Evolutionary conservation across 2,113 vertebrate species (phyloP).

Genomic region (Diphyllodes magnificus): DNA sequence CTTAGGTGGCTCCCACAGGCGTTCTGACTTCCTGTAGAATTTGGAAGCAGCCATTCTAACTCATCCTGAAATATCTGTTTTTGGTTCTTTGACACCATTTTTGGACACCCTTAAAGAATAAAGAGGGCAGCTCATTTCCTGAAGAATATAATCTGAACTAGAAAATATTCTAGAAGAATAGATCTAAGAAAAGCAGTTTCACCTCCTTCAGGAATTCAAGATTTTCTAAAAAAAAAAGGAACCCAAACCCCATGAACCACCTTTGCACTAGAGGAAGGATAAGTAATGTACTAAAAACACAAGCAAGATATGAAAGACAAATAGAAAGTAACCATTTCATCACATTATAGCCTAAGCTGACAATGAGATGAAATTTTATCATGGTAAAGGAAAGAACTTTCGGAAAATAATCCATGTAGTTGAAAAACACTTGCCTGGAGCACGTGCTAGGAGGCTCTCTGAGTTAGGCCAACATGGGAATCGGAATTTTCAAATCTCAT

Average conservation of each 20-base stretch:
- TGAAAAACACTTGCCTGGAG: neutral
- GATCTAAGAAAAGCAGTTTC: neutral
- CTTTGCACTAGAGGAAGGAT: neutral
- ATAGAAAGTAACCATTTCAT: neutral
- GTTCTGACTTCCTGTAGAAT: slow-evolving; percentile 54
- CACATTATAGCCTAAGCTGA: neutral
- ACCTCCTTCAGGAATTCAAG: neutral
- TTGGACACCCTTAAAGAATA: slow-evolving; percentile 63
- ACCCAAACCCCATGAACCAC: neutral
- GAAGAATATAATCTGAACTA: neutral
- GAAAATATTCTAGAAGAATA: neutral
- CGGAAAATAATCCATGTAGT: neutral
- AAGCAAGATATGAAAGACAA: slow-evolving; percentile 2
- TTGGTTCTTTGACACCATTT: slow-evolving; percentile 60
- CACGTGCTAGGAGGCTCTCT: neutral
- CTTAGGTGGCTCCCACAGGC: slow-evolving; percentile 44
- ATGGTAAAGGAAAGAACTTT: neutral
- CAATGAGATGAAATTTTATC: neutral
- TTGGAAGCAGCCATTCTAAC: slow-evolving; percentile 64
- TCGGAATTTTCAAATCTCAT: neutral
- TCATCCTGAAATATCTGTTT: slow-evolving; percentile 61
- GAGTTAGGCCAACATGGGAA: neutral
- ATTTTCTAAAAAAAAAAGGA: neutral
- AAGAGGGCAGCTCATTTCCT: slow-evolving; percentile 57
- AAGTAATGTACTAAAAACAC: neutral